Evolutionary conservation across 2,888 invertebrate species (phyloP).

Genomic region (Caenorhabditis macrosperma): DNA sequence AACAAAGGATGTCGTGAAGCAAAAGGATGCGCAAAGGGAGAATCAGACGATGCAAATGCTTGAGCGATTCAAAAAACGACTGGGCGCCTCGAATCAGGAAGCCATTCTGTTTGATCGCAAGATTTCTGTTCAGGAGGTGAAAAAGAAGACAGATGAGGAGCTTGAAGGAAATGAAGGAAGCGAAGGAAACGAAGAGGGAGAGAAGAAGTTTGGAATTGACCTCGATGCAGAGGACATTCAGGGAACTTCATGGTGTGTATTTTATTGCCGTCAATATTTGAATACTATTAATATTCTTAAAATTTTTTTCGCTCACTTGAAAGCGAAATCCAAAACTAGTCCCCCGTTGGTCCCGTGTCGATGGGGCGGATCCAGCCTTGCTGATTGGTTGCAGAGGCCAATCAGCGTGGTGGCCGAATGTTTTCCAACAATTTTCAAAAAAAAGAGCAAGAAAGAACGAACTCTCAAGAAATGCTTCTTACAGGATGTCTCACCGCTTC

Average conservation of each 20-base stretch:
- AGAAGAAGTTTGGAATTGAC: constrained; percentile 81
- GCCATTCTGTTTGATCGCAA: constrained; percentile 81
- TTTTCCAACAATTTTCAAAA: too few relatives aligned
- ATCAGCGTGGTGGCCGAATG: too few relatives aligned
- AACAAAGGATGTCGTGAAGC: constrained; percentile 70
- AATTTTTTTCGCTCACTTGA: too few relatives aligned
- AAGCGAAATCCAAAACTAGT: too few relatives aligned
- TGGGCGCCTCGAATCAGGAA: constrained; percentile 75
- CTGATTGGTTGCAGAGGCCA: too few relatives aligned
- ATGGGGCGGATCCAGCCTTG: too few relatives aligned
- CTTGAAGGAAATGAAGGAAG: too few relatives aligned
- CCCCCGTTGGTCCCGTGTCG: too few relatives aligned
- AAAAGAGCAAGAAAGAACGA: too few relatives aligned
- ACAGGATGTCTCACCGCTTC: constrained; percentile 70
- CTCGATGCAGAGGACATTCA: constrained; percentile 77
- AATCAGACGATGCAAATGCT: constrained; percentile 87
- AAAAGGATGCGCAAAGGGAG: constrained; percentile 74
- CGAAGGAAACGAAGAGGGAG: constrained; percentile 55
- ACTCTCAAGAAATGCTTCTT: constrained; percentile 2
- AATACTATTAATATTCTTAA: too few relatives aligned
- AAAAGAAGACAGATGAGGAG: constrained; percentile 40
- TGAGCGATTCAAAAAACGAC: constrained; percentile 87
- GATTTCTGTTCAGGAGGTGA: constrained; percentile 72
- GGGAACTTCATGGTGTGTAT: constrained; percentile 67
- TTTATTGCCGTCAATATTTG: too few relatives aligned